Evolutionary conservation across 2,888 invertebrate genomes (phyloP).

Genomic region (Mythimna ferrago): DNA sequence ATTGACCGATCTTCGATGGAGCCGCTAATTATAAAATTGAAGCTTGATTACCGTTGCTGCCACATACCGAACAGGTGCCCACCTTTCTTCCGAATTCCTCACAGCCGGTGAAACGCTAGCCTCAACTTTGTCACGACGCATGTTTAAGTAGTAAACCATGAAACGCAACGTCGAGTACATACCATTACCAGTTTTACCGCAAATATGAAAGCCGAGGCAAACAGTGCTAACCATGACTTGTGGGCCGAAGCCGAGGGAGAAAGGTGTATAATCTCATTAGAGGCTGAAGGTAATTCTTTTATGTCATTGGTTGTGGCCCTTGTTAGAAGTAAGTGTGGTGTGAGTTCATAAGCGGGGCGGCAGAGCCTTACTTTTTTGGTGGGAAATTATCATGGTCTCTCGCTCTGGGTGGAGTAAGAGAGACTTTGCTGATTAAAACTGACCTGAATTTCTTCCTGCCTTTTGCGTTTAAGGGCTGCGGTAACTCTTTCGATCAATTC

Average conservation of each 20-base stretch:
- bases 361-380: no score
- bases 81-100: slow-evolving; percentile 46
- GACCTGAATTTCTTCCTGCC: no score
- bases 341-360: slow-evolving; percentile 33
- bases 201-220: slow-evolving; percentile 60
- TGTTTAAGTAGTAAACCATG: slow-evolving; percentile 48
- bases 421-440: no score
- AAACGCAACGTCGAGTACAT: slow-evolving; percentile 37
- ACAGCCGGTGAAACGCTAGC: slow-evolving; percentile 26
- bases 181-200: slow-evolving; percentile 55
- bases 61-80: slow-evolving; percentile 18
- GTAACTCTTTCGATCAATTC: no score
- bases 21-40: background rate
- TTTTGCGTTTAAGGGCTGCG: no score
- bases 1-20: background rate
- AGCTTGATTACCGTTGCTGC: background rate
- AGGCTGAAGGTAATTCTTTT: slow-evolving; percentile 76
- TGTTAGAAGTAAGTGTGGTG: slow-evolving; percentile 58
- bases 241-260: slow-evolving; percentile 65
- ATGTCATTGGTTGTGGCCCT: slow-evolving; percentile 68
- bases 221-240: slow-evolving; percentile 57
- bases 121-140: slow-evolving; percentile 32
- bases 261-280: slow-evolving; percentile 78
- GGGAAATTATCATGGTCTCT: no score
- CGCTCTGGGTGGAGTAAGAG: no score